A percentile compares a stretch with the other conserved stretches of the same genome.
phyloP scores from a whole-genome alignment of 2,797 vertebrate genomes.

The Sorex maritimensis region DNA sequence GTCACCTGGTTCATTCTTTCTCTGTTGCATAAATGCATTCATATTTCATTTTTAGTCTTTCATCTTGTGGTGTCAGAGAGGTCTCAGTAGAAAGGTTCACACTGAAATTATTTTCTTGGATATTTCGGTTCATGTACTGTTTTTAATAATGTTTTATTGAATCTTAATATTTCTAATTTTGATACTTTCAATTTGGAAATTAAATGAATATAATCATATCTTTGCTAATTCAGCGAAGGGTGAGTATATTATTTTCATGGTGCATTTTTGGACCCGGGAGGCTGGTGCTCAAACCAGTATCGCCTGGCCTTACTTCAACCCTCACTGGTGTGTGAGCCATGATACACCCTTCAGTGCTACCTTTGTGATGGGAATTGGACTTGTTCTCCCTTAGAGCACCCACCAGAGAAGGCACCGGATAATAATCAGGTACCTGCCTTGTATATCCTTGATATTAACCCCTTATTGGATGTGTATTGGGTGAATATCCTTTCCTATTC shows the following conservation, averaged over 20 bases:
- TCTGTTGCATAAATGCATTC: neutral
- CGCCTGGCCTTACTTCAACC: neutral
- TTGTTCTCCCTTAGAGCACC: neutral
- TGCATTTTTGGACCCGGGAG: neutral
- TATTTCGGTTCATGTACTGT: conserved; percentile 44
- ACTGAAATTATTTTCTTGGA: neutral
- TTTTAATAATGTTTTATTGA: conserved; percentile 64
- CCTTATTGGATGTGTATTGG: too few species aligned
- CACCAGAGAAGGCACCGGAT: neutral
- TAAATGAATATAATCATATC: neutral
- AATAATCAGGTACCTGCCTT: neutral
- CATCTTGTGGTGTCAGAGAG: neutral
- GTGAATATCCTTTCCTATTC: too few species aligned
- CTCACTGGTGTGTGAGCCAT: neutral
- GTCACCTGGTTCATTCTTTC: neutral
- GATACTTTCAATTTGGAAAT: conserved; percentile 45
- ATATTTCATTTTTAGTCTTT: conserved; percentile 28
- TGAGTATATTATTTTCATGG: conserved; percentile 26
- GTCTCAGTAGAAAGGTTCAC: conserved; percentile 9
- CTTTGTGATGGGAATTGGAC: neutral
- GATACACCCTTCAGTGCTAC: neutral
- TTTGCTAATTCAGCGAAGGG: neutral
- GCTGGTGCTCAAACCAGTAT: neutral
- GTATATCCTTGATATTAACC: too few species aligned
- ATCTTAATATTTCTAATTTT: conserved; percentile 58